These are phyloP conservation scores for Hyles lineata DNA, from an alignment of 2,888 invertebrate genomes.

Conservation along the genomic window DNA sequence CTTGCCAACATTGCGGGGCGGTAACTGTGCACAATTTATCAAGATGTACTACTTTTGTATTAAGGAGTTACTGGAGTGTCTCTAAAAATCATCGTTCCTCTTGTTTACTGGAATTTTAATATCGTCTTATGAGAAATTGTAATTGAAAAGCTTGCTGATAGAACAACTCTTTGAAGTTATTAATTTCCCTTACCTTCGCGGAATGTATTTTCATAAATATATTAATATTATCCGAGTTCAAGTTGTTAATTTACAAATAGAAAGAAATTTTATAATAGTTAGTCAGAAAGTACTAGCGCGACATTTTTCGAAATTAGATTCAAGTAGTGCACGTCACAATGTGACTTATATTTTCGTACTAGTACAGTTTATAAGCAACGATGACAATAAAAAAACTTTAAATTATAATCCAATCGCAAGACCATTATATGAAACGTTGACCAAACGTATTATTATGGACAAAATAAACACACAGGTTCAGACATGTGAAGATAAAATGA, in stretches of 20 bases:
- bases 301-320: too few relatives aligned
- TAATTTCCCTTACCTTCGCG: background rate
- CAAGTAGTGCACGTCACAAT: too few relatives aligned
- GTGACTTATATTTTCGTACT: background rate
- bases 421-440: constrained; percentile 20
- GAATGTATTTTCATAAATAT: too few relatives aligned
- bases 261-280: too few relatives aligned
- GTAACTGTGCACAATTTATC: background rate
- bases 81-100: background rate
- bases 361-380: background rate
- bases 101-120: background rate
- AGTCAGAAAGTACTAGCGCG: too few relatives aligned
- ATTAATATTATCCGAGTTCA: too few relatives aligned
- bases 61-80: background rate
- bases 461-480: constrained; percentile 43
- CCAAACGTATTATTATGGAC: constrained; percentile 30
- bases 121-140: background rate
- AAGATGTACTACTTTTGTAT: background rate
- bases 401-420: constrained; percentile 24
- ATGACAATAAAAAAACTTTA: background rate
- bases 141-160: background rate
- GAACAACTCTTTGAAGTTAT: background rate
- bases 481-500: constrained; percentile 74
- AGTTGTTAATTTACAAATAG: too few relatives aligned
- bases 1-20: background rate